A percentile compares a stretch with the other conserved stretches of the same genome.
phyloP scores from a whole-genome alignment of 2,888 invertebrate genomes.

The Ochlodes sylvanus region DNA sequence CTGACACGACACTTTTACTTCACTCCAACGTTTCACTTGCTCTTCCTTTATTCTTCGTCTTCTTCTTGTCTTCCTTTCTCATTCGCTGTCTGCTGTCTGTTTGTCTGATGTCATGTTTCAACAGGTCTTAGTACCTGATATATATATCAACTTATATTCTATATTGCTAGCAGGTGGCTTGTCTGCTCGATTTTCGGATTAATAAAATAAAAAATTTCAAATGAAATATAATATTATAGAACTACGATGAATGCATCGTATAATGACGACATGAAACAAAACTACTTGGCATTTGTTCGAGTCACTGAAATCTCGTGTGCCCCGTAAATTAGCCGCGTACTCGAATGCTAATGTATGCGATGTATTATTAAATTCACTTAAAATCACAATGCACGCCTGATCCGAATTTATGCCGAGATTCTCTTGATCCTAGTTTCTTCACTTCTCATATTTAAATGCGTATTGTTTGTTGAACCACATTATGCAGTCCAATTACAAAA shows the following conservation, averaged over 20 bases:
- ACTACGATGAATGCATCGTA: not conserved
- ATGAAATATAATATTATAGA: no score
- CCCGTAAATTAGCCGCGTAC: slow-evolving; percentile 4
- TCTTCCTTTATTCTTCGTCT: no score
- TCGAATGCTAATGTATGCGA: slow-evolving; percentile 22
- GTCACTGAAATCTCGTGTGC: not conserved
- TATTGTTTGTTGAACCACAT: not conserved
- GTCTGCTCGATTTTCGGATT: no score
- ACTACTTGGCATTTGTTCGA: not conserved
- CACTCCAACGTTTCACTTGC: no score
- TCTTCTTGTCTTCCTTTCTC: no score
- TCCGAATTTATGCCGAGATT: slow-evolving; percentile 51
- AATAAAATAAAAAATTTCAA: no score
- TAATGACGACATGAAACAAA: not conserved
- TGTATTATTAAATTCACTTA: slow-evolving; percentile 41
- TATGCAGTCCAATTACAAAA: not conserved
- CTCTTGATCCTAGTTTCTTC: slow-evolving; percentile 44
- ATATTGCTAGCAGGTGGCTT: no score
- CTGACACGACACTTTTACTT: no score
- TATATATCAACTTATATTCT: no score
- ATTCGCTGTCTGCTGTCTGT: no score
- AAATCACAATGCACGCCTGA: slow-evolving; percentile 46
- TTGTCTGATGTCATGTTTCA: no score
- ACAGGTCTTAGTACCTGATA: no score
- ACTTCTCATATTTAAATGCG: slow-evolving; percentile 6